phyloP scores from a whole-genome alignment of 2,888 invertebrate genomes.

The Agonum fuliginosum region DNA sequence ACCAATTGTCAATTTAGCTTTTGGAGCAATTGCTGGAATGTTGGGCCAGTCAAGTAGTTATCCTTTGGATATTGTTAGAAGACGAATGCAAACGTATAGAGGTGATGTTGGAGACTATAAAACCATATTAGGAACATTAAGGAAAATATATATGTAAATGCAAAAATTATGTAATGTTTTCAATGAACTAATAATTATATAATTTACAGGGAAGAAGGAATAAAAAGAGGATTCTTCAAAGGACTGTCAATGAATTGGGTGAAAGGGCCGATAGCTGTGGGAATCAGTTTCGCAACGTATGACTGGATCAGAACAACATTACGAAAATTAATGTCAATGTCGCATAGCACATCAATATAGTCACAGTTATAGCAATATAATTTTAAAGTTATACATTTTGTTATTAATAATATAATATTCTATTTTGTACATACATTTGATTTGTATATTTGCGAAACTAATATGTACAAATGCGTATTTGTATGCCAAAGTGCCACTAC shows the following conservation, averaged over 20 bases:
- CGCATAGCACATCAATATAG: slow-evolving; percentile 63
- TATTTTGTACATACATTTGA: slow-evolving; percentile 60
- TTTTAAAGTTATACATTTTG: slow-evolving; percentile 60
- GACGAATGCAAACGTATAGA: slow-evolving; percentile 78
- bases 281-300: slow-evolving; percentile 97
- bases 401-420: slow-evolving; percentile 61
- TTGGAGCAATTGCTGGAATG: slow-evolving; percentile 94
- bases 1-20: slow-evolving; percentile 81
- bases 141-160: slow-evolving; percentile 81
- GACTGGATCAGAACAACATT: slow-evolving; percentile 84
- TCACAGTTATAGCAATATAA: slow-evolving; percentile 54
- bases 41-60: slow-evolving; percentile 97
- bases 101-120: slow-evolving; percentile 75
- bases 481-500: slow-evolving; percentile 55
- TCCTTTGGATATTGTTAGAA: slow-evolving; percentile 93
- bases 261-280: slow-evolving; percentile 92
- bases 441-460: slow-evolving; percentile 61
- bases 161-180: background rate
- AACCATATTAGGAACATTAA: slow-evolving; percentile 81
- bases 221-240: slow-evolving; percentile 94
- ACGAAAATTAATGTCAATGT: slow-evolving; percentile 69
- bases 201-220: slow-evolving; percentile 86
- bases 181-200: background rate
- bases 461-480: slow-evolving; percentile 61
- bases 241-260: slow-evolving; percentile 99